A percentile compares a stretch with the other conserved stretches of the same genome.
phyloP scores from a whole-genome alignment of 2,797 vertebrate genomes.

The Gymnocypris eckloni region DNA sequence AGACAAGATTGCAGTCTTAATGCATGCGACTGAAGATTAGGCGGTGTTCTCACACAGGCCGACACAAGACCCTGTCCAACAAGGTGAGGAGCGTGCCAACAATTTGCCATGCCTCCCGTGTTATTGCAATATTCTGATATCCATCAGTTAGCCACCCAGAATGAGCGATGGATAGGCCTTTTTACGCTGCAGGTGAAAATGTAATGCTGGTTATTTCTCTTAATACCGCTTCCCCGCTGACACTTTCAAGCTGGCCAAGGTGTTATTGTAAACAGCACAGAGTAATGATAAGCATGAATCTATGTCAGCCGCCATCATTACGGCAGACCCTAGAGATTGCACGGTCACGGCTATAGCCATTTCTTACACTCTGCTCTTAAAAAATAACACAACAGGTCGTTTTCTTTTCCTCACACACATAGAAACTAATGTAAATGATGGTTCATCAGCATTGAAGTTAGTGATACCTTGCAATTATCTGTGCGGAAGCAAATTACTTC shows the following conservation, averaged over 20 bases:
- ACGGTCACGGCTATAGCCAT: slow-evolving; percentile 14
- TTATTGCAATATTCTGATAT: slow-evolving; percentile 30
- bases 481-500: slow-evolving; percentile 55
- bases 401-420: slow-evolving; percentile 22
- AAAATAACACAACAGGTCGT: not conserved
- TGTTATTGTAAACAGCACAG: slow-evolving; percentile 51
- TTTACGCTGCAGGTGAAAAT: slow-evolving; percentile 45
- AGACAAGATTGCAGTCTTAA: not conserved
- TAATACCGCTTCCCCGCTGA: slow-evolving; percentile 50
- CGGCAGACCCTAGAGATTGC: slow-evolving; percentile 33
- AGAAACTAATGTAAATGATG: slow-evolving; percentile 62
- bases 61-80: not conserved
- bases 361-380: slow-evolving; percentile 14
- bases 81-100: not conserved
- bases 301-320: slow-evolving; percentile 55
- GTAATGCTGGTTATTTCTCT: slow-evolving; percentile 57
- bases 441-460: slow-evolving; percentile 66
- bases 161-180: slow-evolving; percentile 45
- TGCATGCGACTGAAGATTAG: slow-evolving; percentile 5
- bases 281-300: slow-evolving; percentile 63
- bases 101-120: not conserved
- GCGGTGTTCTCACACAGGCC: not conserved
- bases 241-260: slow-evolving; percentile 23
- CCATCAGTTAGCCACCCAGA: slow-evolving; percentile 4
- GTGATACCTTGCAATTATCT: slow-evolving; percentile 60